Conservation (phyloP, 2,113 vertebrate species). For the Pelvicachromis taeniatus region DNA sequence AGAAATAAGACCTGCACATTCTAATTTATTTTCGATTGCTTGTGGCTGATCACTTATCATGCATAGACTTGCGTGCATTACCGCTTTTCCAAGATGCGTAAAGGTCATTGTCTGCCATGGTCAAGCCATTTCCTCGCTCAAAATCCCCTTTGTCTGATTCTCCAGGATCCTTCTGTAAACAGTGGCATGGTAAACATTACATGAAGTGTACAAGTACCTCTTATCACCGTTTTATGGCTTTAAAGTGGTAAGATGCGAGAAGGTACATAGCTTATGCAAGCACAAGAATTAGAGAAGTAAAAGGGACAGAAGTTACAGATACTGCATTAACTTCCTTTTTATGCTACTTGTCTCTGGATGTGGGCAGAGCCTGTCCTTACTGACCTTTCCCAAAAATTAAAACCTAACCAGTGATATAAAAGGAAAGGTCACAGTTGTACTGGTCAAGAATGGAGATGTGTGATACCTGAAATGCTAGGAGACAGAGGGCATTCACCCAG, state of each 20-base stretch:
- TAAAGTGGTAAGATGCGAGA: constrained; percentile 43
- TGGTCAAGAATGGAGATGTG: not conserved
- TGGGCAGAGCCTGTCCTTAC: not conserved
- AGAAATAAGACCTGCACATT: not conserved
- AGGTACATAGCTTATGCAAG: constrained; percentile 59
- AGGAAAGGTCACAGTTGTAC: not conserved
- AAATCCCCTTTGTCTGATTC: constrained; percentile 30
- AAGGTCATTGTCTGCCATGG: constrained; percentile 82
- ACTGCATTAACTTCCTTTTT: constrained; percentile 65
- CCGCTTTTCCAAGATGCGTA: constrained; percentile 80
- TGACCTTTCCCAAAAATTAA: constrained; percentile 4
- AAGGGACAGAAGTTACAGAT: constrained; percentile 39
- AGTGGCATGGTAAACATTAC: constrained; percentile 42
- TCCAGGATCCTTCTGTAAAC: constrained; percentile 65
- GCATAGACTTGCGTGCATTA: constrained; percentile 24
- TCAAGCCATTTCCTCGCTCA: constrained; percentile 14
- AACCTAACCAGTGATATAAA: not conserved
- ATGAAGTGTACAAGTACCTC: constrained; percentile 33
- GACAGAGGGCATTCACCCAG: constrained; percentile 79
- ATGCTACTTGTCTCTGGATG: constrained; percentile 1
- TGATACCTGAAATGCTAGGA: constrained; percentile 84
- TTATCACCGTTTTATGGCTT: constrained; percentile 62
- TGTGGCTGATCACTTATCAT: not conserved
- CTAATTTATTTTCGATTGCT: not conserved
- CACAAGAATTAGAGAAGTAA: constrained; percentile 63